Base-by-base conservation (phyloP, 2,888 invertebrate species). In the Salpingus planirostris region DNA sequence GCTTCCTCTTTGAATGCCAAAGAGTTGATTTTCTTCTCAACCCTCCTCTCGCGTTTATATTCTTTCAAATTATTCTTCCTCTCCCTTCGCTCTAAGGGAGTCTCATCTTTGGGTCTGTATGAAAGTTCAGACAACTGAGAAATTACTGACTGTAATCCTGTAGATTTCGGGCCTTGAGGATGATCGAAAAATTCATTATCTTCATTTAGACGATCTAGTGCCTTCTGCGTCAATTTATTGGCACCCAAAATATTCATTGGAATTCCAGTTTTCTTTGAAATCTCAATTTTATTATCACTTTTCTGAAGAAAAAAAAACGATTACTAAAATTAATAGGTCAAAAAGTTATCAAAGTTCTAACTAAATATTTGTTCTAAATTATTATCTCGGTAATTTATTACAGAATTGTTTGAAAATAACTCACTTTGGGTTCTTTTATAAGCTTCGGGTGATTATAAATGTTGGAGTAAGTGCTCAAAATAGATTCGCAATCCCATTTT, bases 401-500 rank as follows among this genome's bases (percentile, higher is more conserved):
- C 6, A 18, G 6, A 18, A 18, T 18, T 18, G 8, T 18, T 18
- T 7, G 6, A 18, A 6, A 22, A 14, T 14, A 32, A 43, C 55
- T 52, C 56, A 78, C 80, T 62, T 71, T 75, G 0, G 79, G 77
- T 52, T 86, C 88, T 27, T 74, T 71, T 29, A 93, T 91, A 12
- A 90, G 51, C 59, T 85, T 88, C 0, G 96, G 96, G 66, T 88
- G 89, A 66, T 96, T 95, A 61, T 90, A 91, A 30, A 86, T 69
- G 57, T 83, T 95, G 4, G 92, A 92, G 60, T 89, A 89, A 0
- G 89, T 92, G 11, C 87, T 85, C 3, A 93, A 66, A 46, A 93
- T 83, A 33, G 87, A 87, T 67, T 93, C 86, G 54, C 93, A 93
- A 65, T 95, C 93, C 86, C 85, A 91, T 59, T 78, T 80, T 41